phyloP scores from a whole-genome alignment of 2,113 vertebrate species.

The Sinosuthora webbiana region DNA sequence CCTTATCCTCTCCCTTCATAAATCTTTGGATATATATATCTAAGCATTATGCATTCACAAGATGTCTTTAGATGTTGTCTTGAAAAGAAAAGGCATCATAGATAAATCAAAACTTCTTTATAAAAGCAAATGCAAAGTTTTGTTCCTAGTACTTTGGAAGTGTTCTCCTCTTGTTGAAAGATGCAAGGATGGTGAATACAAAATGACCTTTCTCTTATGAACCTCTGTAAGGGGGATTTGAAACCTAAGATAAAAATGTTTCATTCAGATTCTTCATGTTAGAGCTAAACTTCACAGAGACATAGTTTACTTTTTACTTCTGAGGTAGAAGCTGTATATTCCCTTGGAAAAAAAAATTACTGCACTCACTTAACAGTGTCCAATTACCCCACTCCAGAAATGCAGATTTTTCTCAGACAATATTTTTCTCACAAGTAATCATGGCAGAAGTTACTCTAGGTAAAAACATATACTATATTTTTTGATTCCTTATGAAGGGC shows the following conservation, averaged over 20 bases:
- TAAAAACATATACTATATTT: neutral
- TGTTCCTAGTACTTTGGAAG: neutral
- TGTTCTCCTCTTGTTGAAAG: conserved; percentile 2
- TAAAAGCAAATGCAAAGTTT: neutral
- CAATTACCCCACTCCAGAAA: neutral
- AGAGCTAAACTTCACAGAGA: neutral
- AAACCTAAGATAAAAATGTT: neutral
- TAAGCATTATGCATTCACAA: neutral
- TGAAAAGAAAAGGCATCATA: conserved; percentile 2
- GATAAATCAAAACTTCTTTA: neutral
- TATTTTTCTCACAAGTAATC: neutral
- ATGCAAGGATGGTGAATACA: neutral
- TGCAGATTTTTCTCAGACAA: neutral
- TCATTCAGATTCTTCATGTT: neutral
- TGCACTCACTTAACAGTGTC: neutral
- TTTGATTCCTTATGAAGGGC: neutral
- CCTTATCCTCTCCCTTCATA: neutral
- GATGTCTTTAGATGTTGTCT: neutral
- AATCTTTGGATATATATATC: neutral
- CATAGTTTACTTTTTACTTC: neutral
- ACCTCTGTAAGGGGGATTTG: neutral
- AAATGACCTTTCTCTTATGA: conserved; percentile 15
- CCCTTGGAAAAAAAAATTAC: neutral
- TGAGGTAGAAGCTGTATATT: neutral
- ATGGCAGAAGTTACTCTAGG: neutral